Percentiles rank a stretch among this genome's conserved stretches.
Evolutionary conservation across 2,888 invertebrate species (phyloP).

Genomic region (Onthophagus sagittarius): DNA sequence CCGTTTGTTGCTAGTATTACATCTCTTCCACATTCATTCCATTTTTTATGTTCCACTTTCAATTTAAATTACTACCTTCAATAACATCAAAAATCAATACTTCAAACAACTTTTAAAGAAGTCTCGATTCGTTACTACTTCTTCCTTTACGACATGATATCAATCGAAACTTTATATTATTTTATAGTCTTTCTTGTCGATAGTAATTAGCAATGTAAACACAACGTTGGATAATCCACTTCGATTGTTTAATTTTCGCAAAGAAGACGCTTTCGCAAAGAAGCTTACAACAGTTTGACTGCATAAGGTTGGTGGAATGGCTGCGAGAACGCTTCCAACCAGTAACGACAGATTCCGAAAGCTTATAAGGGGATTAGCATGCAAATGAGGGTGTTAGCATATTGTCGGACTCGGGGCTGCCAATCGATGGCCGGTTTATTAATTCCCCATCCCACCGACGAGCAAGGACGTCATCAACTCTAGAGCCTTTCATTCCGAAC

Average conservation of each 20-base stretch:
- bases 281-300: conserved; percentile 20
- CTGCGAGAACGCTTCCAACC: background rate
- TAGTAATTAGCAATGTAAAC: background rate
- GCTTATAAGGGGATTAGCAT: conserved; percentile 33
- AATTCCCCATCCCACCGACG: conserved; percentile 18
- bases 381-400: conserved; percentile 35
- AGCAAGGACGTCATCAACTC: background rate
- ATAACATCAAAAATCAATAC: background rate
- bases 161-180: background rate
- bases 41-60: background rate
- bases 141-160: background rate
- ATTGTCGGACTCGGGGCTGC: conserved; percentile 29
- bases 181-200: background rate
- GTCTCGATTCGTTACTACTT: background rate
- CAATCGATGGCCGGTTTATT: conserved; percentile 30
- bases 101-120: background rate
- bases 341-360: conserved; percentile 3
- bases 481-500: background rate
- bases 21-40: background rate
- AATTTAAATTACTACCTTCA: background rate
- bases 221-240: background rate
- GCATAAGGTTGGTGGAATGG: conserved; percentile 15
- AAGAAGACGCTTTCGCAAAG: background rate
- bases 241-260: conserved; percentile 4
- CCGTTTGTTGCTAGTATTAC: background rate